Evolutionary conservation across 2,113 vertebrate genomes (phyloP).

Genomic region (Spheniscus mendiculus): DNA sequence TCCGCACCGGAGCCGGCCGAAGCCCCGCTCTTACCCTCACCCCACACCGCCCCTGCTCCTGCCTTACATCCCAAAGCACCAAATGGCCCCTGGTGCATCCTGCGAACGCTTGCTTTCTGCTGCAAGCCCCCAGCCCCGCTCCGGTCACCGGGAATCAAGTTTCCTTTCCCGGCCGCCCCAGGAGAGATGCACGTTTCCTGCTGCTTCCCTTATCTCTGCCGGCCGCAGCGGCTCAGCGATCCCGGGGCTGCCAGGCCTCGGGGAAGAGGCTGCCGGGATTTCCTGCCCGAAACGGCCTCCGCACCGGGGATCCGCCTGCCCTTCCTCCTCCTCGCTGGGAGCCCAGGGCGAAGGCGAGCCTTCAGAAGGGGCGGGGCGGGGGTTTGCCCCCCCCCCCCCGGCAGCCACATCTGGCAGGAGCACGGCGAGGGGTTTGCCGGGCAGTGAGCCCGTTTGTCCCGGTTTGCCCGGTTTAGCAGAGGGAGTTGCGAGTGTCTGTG

Average conservation of each 20-base stretch:
- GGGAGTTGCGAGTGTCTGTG: background rate
- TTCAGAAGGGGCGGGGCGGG: background rate
- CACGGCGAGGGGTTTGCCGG: fast-evolving
- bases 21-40: fast-evolving
- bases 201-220: background rate
- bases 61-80: background rate
- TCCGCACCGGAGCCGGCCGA: fast-evolving
- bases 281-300: background rate
- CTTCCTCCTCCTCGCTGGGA: background rate
- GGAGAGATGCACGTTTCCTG: constrained; percentile 11
- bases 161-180: background rate
- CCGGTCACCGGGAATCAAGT: fast-evolving
- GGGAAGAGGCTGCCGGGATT: background rate
- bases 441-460: fast-evolving
- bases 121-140: background rate
- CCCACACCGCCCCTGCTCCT: background rate
- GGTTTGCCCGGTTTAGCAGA: background rate
- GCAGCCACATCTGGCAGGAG: background rate
- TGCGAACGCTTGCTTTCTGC: fast-evolving
- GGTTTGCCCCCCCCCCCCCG: fast-evolving
- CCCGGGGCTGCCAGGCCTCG: background rate
- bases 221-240: fast-evolving
- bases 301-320: background rate
- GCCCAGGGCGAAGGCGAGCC: background rate
- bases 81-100: fast-evolving